Evolutionary conservation across 2,797 vertebrate genomes (phyloP).

Genomic region (Sphaeramia orbicularis): DNA sequence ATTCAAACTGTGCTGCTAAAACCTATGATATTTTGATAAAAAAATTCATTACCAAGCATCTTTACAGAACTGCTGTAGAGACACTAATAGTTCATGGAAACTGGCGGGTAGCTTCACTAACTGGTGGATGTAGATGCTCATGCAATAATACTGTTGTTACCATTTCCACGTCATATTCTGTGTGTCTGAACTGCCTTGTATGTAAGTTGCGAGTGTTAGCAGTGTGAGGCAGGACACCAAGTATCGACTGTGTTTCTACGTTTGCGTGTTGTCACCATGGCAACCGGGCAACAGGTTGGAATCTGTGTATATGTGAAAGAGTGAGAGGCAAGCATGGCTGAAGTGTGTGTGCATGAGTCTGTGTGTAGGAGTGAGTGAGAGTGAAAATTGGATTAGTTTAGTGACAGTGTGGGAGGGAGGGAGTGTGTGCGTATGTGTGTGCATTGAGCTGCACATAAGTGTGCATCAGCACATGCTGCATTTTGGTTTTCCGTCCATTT

Average conservation of each 20-base stretch:
- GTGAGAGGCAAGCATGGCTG: constrained; percentile 47
- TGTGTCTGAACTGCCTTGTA: constrained; percentile 6
- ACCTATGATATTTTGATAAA: background rate
- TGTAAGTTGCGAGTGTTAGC: constrained; percentile 23
- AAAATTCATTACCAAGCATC: background rate
- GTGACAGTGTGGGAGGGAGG: constrained; percentile 56
- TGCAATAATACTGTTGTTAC: constrained; percentile 24
- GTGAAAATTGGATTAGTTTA: constrained; percentile 75
- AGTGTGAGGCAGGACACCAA: constrained; percentile 37
- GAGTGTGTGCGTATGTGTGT: constrained; percentile 17
- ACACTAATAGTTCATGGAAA: background rate
- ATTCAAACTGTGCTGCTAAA: background rate
- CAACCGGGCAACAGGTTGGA: constrained; percentile 74
- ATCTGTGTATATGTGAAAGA: constrained; percentile 53
- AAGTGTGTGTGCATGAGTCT: constrained; percentile 66
- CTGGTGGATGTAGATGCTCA: constrained; percentile 24
- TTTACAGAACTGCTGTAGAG: background rate
- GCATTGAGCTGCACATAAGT: constrained; percentile 24
- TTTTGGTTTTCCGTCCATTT: background rate
- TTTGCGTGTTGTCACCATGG: constrained; percentile 69
- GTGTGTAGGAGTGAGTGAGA: constrained; percentile 72
- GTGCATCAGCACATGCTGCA: constrained; percentile 22
- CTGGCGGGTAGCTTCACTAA: background rate
- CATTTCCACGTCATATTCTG: constrained; percentile 3
- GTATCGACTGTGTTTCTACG: constrained; percentile 45